A percentile compares a stretch with the other conserved stretches of the same genome.
phyloP scores from a whole-genome alignment of 2,797 vertebrate species.

The Podarcis siculus region DNA sequence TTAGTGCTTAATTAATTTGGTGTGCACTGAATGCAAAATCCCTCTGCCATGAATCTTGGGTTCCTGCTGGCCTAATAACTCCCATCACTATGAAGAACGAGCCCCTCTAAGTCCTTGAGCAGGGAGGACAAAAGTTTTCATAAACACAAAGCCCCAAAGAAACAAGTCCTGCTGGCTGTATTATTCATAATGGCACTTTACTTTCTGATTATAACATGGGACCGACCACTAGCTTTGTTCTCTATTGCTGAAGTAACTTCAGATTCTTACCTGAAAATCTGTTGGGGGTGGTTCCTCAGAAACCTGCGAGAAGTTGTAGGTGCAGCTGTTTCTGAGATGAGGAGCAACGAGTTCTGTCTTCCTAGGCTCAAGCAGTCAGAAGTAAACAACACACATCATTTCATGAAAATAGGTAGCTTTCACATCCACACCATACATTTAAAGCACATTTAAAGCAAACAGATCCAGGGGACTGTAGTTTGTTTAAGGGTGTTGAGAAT shows the following conservation, averaged over 20 bases:
- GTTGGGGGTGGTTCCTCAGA: background rate
- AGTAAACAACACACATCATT: background rate
- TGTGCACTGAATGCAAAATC: background rate
- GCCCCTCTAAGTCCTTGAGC: constrained; percentile 11
- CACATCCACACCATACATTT: too few relatives aligned
- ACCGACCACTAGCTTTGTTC: background rate
- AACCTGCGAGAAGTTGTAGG: background rate
- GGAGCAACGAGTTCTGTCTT: background rate
- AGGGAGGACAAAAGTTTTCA: background rate
- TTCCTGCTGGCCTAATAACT: background rate
- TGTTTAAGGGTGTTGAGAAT: too few relatives aligned
- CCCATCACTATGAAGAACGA: constrained; percentile 20
- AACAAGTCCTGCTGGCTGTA: background rate
- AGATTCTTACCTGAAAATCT: background rate
- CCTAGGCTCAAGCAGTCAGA: background rate
- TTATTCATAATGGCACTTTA: background rate
- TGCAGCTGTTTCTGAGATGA: background rate
- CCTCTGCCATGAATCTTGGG: background rate
- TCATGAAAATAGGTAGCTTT: background rate
- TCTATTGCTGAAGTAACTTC: background rate
- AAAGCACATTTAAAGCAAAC: too few relatives aligned
- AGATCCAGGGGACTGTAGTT: too few relatives aligned
- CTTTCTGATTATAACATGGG: background rate
- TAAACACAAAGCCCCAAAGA: constrained; percentile 33
- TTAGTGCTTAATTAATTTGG: constrained; percentile 12